Conservation (phyloP, 2,113 vertebrate genomes). For the Phyllostomus hastatus region DNA sequence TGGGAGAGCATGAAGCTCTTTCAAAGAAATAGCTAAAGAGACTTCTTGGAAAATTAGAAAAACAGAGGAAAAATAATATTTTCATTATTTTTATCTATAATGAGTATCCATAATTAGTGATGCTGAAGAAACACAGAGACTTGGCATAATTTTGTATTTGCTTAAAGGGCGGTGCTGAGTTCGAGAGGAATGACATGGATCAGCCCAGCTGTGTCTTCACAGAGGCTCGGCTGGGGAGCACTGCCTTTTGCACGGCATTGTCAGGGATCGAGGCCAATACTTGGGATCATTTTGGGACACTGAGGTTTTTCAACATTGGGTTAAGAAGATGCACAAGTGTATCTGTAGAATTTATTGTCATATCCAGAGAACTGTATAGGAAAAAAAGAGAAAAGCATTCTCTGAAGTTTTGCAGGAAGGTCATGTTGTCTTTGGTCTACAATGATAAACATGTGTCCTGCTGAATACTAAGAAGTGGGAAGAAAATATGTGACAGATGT, state of each 20-base stretch:
- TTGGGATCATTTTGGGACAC: neutral
- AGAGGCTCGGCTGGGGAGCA: neutral
- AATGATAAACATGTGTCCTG: neutral
- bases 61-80: neutral
- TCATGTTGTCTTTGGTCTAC: neutral
- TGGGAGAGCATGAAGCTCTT: neutral
- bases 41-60: neutral
- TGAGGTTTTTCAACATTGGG: neutral
- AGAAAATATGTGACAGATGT: neutral
- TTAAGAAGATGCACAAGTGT: neutral
- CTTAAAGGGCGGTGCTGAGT: neutral
- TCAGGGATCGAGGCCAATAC: neutral
- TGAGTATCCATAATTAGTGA: neutral
- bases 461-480: neutral
- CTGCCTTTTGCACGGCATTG: neutral
- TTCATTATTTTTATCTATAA: too few relatives aligned
- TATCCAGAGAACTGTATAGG: neutral
- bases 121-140: neutral
- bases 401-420: neutral
- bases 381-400: neutral
- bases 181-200: neutral
- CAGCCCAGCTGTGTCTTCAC: neutral
- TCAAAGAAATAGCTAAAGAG: neutral
- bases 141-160: neutral
- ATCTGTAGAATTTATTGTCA: neutral